These are phyloP conservation scores for Candoia aspera DNA, from an alignment of 2,113 vertebrate genomes.

Conservation along the genomic window DNA sequence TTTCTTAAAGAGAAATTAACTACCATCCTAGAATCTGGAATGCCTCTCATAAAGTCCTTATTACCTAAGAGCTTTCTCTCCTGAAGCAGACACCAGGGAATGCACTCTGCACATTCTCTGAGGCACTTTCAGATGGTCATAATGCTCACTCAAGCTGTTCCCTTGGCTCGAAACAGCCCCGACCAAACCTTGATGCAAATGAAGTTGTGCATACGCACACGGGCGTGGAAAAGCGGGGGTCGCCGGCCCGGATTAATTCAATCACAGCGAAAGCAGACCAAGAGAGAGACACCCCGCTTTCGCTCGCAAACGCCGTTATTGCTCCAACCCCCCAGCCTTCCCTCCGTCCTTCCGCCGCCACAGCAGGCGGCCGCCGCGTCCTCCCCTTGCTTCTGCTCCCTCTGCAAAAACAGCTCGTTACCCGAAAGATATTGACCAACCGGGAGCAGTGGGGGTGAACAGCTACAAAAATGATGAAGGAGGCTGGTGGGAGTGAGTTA, in stretches of 20 bases:
- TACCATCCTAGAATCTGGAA: neutral
- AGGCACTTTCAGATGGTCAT: neutral
- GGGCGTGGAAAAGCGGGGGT: no score
- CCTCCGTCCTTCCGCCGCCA: neutral
- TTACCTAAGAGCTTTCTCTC: neutral
- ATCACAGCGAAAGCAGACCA: no score
- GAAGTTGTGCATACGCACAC: neutral
- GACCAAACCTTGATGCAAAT: neutral
- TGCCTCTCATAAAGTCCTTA: neutral
- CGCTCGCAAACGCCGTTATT: neutral
- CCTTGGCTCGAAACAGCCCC: neutral
- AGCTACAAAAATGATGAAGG: slow-evolving; percentile 27
- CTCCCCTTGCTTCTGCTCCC: neutral
- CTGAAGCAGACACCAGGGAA: no score
- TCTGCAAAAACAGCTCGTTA: slow-evolving; percentile 15
- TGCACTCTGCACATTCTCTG: neutral
- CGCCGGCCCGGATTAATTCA: neutral
- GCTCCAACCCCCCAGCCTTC: neutral
- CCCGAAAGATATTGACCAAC: slow-evolving; percentile 30
- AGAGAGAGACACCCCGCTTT: neutral
- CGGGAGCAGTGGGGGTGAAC: slow-evolving; percentile 6
- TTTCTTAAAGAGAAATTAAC: neutral
- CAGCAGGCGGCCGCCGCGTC: neutral
- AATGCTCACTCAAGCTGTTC: neutral
- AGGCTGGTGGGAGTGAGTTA: neutral